Percentiles rank a stretch among this genome's conserved stretches.
Conservation (phyloP, 2,113 vertebrate species). For the Grus americana region DNA sequence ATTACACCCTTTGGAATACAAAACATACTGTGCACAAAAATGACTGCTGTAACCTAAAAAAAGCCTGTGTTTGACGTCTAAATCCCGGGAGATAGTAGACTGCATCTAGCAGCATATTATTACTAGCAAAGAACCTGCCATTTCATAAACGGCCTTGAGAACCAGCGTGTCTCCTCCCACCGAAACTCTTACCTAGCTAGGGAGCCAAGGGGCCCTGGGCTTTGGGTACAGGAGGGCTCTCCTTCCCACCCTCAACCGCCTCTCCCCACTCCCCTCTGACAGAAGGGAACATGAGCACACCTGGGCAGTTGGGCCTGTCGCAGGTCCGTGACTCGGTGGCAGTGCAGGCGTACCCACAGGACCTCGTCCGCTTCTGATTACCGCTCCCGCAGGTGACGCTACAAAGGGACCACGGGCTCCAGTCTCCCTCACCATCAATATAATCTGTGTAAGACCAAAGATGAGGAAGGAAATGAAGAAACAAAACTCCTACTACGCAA, state of each 20-base stretch:
- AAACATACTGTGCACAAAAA: not conserved
- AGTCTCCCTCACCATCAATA: conserved; percentile 91
- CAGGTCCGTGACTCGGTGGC: conserved; percentile 94
- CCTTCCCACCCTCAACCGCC: accelerated
- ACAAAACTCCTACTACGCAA: not conserved
- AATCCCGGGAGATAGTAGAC: not conserved
- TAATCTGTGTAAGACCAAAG: conserved; percentile 80
- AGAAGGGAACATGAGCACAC: conserved; percentile 56
- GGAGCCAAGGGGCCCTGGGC: accelerated
- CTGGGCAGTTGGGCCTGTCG: conserved; percentile 91
- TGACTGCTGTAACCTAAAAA: not conserved
- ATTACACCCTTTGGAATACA: not conserved
- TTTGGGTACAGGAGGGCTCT: not conserved
- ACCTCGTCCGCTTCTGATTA: conserved; percentile 91
- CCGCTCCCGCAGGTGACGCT: conserved; percentile 92
- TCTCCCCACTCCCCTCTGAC: accelerated
- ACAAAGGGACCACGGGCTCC: conserved; percentile 92
- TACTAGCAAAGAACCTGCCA: not conserved
- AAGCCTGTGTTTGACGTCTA: not conserved
- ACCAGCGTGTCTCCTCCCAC: accelerated
- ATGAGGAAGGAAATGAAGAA: not conserved
- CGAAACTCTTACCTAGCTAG: accelerated
- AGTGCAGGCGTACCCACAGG: conserved; percentile 93
- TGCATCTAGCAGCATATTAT: not conserved
- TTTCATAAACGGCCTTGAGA: not conserved